Evolutionary conservation across 92 coral and sea anemone genomes (phyloP).

Genomic region (Scolanthus callimorphus): DNA sequence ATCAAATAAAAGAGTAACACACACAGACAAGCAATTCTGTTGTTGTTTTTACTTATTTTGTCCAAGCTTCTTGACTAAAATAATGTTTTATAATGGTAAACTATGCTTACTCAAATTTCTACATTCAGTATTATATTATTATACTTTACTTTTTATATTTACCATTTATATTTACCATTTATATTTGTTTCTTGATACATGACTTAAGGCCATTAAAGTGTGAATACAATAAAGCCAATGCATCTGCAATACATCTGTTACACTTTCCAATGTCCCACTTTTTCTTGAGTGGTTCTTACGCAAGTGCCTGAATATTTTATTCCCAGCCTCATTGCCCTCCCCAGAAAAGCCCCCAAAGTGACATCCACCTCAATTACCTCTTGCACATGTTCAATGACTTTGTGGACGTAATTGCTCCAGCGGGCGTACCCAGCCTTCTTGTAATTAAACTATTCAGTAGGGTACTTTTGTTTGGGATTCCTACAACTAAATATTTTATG

Average conservation of each 20-base stretch:
- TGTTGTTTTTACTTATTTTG: too few relatives aligned
- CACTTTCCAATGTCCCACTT: slow-evolving; percentile 11
- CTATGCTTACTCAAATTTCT: too few relatives aligned
- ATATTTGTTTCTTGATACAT: slow-evolving; percentile 6
- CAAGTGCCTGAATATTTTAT: slow-evolving; percentile 23
- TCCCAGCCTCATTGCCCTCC: slow-evolving; percentile 32
- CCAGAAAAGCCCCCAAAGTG: slow-evolving; percentile 30
- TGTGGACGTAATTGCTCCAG: slow-evolving; percentile 39
- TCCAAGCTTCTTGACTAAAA: too few relatives aligned
- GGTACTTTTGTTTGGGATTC: slow-evolving; percentile 18
- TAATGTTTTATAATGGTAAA: too few relatives aligned
- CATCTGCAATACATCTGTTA: slow-evolving; percentile 15
- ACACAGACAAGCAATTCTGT: too few relatives aligned
- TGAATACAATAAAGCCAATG: slow-evolving; percentile 33
- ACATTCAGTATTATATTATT: too few relatives aligned
- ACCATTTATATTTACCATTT: slow-evolving; percentile 12
- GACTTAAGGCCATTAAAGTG: slow-evolving; percentile 10
- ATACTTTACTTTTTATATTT: too few relatives aligned
- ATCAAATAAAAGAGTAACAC: too few relatives aligned
- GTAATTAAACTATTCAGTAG: slow-evolving; percentile 8
- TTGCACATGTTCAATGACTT: slow-evolving; percentile 23
- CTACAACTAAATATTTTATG: slow-evolving; percentile 9
- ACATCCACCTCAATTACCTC: slow-evolving; percentile 23
- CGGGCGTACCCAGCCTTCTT: slow-evolving; percentile 16
- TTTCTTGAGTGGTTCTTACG: slow-evolving; percentile 27